phyloP scores from a whole-genome alignment of 2,888 invertebrate species.

The Mimachlamys varia region DNA sequence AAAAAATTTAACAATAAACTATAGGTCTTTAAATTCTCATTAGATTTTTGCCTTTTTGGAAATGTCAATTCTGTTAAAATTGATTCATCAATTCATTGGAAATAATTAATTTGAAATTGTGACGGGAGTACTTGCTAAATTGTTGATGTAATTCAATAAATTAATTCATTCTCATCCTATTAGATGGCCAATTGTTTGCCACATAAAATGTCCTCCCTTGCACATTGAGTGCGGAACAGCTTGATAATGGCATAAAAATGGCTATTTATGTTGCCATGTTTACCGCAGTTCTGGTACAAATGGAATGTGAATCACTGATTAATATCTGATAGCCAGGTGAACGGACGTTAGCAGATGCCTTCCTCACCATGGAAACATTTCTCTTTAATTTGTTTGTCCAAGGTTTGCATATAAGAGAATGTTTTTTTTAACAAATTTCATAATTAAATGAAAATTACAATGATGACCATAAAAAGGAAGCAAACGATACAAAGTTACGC shows the following conservation, averaged over 20 bases:
- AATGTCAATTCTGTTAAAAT: background rate
- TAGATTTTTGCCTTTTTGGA: background rate
- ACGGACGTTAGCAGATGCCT: background rate
- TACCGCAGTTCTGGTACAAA: background rate
- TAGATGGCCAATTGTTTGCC: constrained; percentile 15
- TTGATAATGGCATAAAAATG: constrained; percentile 34
- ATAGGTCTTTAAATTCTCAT: background rate
- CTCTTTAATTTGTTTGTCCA: background rate
- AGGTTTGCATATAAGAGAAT: background rate
- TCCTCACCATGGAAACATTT: background rate
- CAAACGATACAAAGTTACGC: constrained; percentile 10
- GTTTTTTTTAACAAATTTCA: background rate
- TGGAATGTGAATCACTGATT: background rate
- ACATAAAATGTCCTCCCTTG: background rate
- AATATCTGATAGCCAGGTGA: constrained; percentile 13
- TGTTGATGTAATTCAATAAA: constrained; percentile 24
- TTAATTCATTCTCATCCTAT: constrained; percentile 1
- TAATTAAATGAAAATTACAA: no score
- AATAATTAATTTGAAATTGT: constrained; percentile 14
- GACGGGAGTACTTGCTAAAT: background rate
- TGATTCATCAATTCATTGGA: background rate
- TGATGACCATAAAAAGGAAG: no score
- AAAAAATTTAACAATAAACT: background rate
- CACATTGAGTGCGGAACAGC: background rate
- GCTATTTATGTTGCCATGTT: background rate